phyloP scores from a whole-genome alignment of 1,140 invertebrate genomes.

The Drosophila neocordata region DNA sequence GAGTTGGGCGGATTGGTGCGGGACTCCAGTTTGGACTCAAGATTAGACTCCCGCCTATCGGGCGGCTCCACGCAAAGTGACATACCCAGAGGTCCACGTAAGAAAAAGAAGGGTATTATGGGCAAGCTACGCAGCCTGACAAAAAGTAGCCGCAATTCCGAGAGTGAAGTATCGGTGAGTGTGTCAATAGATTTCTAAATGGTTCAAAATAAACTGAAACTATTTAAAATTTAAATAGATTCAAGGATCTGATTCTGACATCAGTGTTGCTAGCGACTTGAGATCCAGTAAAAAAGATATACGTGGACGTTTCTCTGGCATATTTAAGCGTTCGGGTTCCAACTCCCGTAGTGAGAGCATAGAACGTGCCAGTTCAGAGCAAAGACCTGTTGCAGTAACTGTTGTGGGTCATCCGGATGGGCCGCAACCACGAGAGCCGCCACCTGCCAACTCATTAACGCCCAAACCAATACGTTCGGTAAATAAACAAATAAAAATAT shows the following conservation, averaged over 20 bases:
- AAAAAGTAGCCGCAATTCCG: conserved; percentile 87
- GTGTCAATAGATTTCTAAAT: not conserved
- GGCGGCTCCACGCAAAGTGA: conserved; percentile 93
- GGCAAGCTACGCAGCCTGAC: conserved; percentile 93
- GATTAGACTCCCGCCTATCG: conserved; percentile 87
- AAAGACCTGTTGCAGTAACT: conserved; percentile 75
- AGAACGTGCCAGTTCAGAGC: conserved; percentile 64
- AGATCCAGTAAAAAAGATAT: conserved; percentile 89
- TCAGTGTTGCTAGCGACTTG: conserved; percentile 86
- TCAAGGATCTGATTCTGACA: conserved; percentile 90
- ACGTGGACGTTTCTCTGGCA: conserved; percentile 90
- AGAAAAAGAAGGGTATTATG: conserved; percentile 92
- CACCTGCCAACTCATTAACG: conserved; percentile 75
- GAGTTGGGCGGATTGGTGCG: conserved; percentile 83
- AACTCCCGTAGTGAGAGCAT: conserved; percentile 74
- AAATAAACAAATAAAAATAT: not conserved
- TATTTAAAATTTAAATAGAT: conserved; percentile 58
- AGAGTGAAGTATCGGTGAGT: conserved; percentile 82
- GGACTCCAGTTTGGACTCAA: conserved; percentile 83
- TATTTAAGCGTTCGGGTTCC: conserved; percentile 88
- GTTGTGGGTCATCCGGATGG: conserved; percentile 76
- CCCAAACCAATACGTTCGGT: conserved; percentile 79
- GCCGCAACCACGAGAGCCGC: conserved; percentile 70
- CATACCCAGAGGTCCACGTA: conserved; percentile 88
- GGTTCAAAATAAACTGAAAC: not conserved